A percentile compares a stretch with the other conserved stretches of the same genome.
Conservation (phyloP, 2,113 vertebrate species). For the Apteryx mantelli region DNA sequence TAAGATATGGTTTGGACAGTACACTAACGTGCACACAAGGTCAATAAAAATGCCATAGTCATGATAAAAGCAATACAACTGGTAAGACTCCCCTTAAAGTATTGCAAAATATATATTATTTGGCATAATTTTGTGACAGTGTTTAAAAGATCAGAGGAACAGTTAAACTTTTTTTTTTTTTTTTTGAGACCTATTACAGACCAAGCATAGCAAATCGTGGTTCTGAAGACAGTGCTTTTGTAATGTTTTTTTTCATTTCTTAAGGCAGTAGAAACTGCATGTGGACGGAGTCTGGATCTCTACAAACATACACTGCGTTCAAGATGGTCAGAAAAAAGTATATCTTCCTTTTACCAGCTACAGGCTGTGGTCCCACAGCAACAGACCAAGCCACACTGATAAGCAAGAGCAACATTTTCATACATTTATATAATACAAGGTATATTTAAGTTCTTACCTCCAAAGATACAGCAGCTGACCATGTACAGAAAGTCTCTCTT, state of each 20-base stretch:
- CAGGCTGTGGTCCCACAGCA: not conserved
- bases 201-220: not conserved
- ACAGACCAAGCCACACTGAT: not conserved
- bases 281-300: not conserved
- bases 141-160: not conserved
- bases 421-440: not conserved
- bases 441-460: slow-evolving; percentile 72
- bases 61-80: not conserved
- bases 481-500: slow-evolving; percentile 21
- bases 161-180: accelerated
- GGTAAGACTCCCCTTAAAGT: not conserved
- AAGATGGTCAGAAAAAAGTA: not conserved
- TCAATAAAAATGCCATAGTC: not conserved
- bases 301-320: not conserved
- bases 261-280: not conserved
- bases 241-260: not conserved
- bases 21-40: not conserved
- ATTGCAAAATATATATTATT: not conserved
- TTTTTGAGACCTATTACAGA: not conserved
- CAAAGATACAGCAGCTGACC: not conserved
- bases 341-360: not conserved
- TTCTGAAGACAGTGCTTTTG: not conserved
- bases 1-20: not conserved
- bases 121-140: not conserved
- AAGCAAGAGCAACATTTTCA: not conserved